Evolutionary conservation across 2,797 vertebrate species (phyloP), one percentile per base, ranked within the genome.

Genomic region (Typhlichthys subterraneus): DNA sequence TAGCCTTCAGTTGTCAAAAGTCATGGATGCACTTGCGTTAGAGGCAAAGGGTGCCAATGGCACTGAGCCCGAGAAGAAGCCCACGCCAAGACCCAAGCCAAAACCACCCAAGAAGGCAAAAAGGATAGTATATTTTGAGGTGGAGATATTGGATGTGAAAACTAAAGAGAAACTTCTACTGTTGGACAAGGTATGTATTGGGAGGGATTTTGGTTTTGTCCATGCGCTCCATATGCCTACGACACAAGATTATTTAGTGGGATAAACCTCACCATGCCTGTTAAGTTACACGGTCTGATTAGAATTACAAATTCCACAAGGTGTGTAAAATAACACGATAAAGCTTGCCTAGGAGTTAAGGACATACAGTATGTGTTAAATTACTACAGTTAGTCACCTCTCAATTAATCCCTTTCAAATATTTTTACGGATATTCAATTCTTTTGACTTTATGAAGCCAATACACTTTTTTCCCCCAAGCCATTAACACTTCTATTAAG

Each of bases 71-170:
- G 84, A 92, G 1, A 82, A 92, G 57, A 77, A 91, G 42, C 7
- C 90, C 15, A 12, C 82, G 15, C 3, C 62, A 0, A 90, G 88
- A 75, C 73, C 88, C 14, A 91, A 89, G 74, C 77, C 89, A 0
- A 96, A 95, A 82, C 47, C 78, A 6, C 86, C 83, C 17, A 95
- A 94, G 89, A 98, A 95, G 75, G 63, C 91, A 48, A 98, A 96
- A 91, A 93, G 93, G 82, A 95, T 93, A 12, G 94, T 98, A 77
- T 97, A 95, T 84, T 98, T 98, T 59, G 96, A 98, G 93, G 95
- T 98, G 91, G 96, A 98, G 91, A 95, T 98, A 47, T 70, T 96
- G 86, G 93, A 97, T 0, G 88, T 90, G 14, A 96, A 94, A 85
- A 96, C 94, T 0, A 93, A 91, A 72, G 96, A 97, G 85, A 97